These are phyloP conservation scores for Fulmarus glacialis DNA, from an alignment of 2,113 vertebrate species.

Conservation along the genomic window DNA sequence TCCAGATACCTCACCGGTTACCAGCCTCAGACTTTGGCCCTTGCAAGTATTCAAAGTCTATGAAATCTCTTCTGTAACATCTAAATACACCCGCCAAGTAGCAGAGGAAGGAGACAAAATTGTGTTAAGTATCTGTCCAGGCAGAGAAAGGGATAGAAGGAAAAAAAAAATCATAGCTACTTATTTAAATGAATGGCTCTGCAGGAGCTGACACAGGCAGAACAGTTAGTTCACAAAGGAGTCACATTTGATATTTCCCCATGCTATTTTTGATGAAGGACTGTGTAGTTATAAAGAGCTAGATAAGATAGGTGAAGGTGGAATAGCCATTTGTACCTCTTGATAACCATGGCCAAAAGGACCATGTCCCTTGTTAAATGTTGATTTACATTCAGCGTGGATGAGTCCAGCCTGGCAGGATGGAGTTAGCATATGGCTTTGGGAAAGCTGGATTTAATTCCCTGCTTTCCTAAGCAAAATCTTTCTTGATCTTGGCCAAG, in stretches of 20 bases:
- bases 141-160: neutral
- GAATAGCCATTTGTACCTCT: neutral
- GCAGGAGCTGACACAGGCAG: neutral
- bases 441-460: constrained; percentile 3
- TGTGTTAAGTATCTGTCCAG: neutral
- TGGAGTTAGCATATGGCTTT: neutral
- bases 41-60: neutral
- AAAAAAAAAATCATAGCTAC: neutral
- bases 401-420: neutral
- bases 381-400: neutral
- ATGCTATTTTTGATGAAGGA: neutral
- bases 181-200: neutral
- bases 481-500: neutral
- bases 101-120: neutral
- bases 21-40: neutral
- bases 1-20: neutral
- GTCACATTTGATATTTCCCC: neutral
- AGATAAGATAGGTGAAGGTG: neutral
- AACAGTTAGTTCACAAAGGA: neutral
- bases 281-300: neutral
- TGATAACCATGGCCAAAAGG: neutral
- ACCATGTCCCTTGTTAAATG: neutral
- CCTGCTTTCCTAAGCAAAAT: neutral
- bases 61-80: neutral
- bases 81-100: neutral